phyloP scores from a whole-genome alignment of 2,888 invertebrate species.

The Parascotia fuliginaria region DNA sequence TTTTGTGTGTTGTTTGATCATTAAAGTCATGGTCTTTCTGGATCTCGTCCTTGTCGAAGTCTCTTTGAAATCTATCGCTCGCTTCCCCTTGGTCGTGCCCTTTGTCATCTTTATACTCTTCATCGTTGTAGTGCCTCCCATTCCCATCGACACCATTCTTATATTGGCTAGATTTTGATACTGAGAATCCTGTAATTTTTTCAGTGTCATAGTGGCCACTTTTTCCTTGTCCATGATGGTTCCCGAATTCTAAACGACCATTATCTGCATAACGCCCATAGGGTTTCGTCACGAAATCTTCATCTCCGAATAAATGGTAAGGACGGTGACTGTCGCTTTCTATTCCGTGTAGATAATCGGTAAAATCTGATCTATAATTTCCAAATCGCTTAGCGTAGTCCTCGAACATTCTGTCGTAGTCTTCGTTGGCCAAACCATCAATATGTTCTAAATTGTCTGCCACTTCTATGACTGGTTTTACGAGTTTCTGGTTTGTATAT shows the following conservation, averaged over 20 bases:
- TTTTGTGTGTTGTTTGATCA: constrained; percentile 87
- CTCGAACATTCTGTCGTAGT: constrained; percentile 65
- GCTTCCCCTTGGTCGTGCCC: constrained; percentile 87
- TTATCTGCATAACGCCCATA: constrained; percentile 81
- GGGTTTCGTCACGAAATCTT: constrained; percentile 69
- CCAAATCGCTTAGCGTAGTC: constrained; percentile 64
- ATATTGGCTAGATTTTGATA: constrained; percentile 81
- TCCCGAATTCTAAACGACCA: constrained; percentile 81
- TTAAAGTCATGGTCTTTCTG: constrained; percentile 90
- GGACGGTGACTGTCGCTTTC: constrained; percentile 61
- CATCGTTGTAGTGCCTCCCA: constrained; percentile 80
- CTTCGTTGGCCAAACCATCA: constrained; percentile 67
- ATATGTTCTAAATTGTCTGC: constrained; percentile 55
- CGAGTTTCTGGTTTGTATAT: constrained; percentile 53
- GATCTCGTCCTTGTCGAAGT: constrained; percentile 89
- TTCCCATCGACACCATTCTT: constrained; percentile 80
- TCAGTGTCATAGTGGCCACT: constrained; percentile 83
- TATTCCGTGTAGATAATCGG: constrained; percentile 67
- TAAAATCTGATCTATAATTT: constrained; percentile 65
- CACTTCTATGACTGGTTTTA: constrained; percentile 73
- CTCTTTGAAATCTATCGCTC: constrained; percentile 88
- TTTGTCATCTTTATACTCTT: constrained; percentile 83
- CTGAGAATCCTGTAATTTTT: constrained; percentile 81
- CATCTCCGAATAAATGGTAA: constrained; percentile 66
- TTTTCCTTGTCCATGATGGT: constrained; percentile 82